Evolutionary conservation across 2,888 invertebrate species (phyloP), one percentile per base, ranked within the genome.

Genomic region (Xanthia icteritia): DNA sequence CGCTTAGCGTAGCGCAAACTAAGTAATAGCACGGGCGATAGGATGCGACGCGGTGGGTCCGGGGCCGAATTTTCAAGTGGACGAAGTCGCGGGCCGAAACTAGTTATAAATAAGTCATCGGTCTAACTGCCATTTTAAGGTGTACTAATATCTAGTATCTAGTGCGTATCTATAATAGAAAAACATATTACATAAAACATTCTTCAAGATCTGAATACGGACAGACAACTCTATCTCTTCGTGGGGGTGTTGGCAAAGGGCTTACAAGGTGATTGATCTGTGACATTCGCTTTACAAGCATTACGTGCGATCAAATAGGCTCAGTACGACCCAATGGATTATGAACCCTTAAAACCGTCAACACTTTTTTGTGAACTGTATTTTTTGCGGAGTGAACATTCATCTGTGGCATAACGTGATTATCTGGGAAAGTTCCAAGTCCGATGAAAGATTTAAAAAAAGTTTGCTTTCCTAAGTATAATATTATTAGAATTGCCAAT

Each of bases 261-360:
- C 6, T 65, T 17, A 1, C 5, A 17, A 31, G 42, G 67, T 81
- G 81, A 81, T 81, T 81, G 82, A 81, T 81, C 66, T 67, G 39
- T 68, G 58, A 58, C 67, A 81, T 70, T 60, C 58, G 20, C 45
- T 60, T 36, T 31, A 36, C 45, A 81, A 76, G 31, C 17, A 67
- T 80, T 74, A 36, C 75, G 20, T 39, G 5, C 48, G 45, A 80
- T 66, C 39, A 48, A 79, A 56, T 80, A 56, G 36, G 36, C 9
- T 23, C 51, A 42, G 66, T 27, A 51, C 31, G 48, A 51, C 48
- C 13, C 56, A 48, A 31, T 31, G 64, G 45, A 0, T 15, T 6
- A 8, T 6, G 6, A 27, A 15, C 61, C 27, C 5, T 61, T n/a
- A n/a, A n/a, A 67, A 45, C 45, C 23, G 27, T 5, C 27, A 15